Conservation (phyloP, 2,797 vertebrate genomes). For the Thamnophis elegans region DNA sequence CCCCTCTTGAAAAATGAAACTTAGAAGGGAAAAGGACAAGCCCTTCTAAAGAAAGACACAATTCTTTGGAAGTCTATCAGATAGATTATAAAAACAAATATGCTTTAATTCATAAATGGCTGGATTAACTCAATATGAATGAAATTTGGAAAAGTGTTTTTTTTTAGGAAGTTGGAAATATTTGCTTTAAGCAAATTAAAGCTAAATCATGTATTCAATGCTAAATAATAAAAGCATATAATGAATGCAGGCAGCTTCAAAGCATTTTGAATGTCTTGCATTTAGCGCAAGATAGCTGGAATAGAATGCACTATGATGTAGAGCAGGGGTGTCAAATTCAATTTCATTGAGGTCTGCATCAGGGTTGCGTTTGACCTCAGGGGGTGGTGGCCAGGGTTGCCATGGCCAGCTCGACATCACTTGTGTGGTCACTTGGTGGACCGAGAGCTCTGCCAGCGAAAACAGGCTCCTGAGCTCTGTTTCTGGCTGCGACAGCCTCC, state of each 20-base stretch:
- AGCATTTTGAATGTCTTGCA: slow-evolving; percentile 37
- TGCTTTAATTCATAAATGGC: slow-evolving; percentile 75
- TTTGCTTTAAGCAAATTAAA: slow-evolving; percentile 71
- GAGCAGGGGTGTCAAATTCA: neutral
- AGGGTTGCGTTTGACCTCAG: too few relatives aligned
- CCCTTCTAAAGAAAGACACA: slow-evolving; percentile 75
- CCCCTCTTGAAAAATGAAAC: slow-evolving; percentile 52
- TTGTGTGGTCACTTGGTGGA: too few relatives aligned
- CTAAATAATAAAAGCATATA: slow-evolving; percentile 69
- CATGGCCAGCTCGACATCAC: too few relatives aligned
- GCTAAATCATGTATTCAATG: slow-evolving; percentile 69
- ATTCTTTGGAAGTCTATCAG: slow-evolving; percentile 75
- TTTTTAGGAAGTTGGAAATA: slow-evolving; percentile 78
- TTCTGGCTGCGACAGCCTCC: too few relatives aligned
- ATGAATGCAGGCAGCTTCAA: slow-evolving; percentile 64
- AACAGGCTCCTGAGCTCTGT: too few relatives aligned
- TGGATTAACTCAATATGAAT: slow-evolving; percentile 83
- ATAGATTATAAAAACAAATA: slow-evolving; percentile 81
- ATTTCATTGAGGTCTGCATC: too few relatives aligned
- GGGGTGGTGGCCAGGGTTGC: too few relatives aligned
- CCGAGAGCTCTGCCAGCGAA: too few relatives aligned
- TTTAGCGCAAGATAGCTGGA: neutral
- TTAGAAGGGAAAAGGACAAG: slow-evolving; percentile 23
- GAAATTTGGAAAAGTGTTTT: slow-evolving; percentile 79
- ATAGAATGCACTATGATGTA: neutral